Conservation (phyloP, 2,888 invertebrate species). For the Cheilosia variabilis region DNA sequence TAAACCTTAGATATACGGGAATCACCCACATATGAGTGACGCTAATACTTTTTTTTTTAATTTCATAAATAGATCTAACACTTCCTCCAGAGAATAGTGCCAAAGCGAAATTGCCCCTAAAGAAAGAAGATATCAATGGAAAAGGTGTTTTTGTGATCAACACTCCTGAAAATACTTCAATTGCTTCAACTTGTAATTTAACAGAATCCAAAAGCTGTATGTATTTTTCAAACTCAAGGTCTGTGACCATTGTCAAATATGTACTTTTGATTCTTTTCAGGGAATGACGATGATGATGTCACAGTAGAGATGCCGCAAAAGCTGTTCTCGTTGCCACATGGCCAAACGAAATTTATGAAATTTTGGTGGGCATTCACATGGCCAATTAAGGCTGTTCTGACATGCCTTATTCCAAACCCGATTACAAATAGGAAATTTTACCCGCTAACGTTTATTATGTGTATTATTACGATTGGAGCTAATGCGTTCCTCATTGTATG, state of each 20-base stretch:
- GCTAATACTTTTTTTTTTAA: neutral
- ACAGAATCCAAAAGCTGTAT: slow-evolving; percentile 81
- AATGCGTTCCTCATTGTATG: slow-evolving; percentile 95
- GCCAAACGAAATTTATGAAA: slow-evolving; percentile 77
- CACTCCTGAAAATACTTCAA: slow-evolving; percentile 81
- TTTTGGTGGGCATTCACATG: slow-evolving; percentile 89
- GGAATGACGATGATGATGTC: slow-evolving; percentile 78
- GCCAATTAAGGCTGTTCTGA: slow-evolving; percentile 88
- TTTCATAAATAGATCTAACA: slow-evolving; percentile 81
- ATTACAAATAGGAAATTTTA: slow-evolving; percentile 86
- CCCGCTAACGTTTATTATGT: slow-evolving; percentile 92
- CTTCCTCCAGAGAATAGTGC: slow-evolving; percentile 82
- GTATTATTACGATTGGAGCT: slow-evolving; percentile 92
- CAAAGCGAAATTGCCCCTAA: slow-evolving; percentile 82
- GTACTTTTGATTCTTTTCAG: slow-evolving; percentile 66
- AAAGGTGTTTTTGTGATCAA: slow-evolving; percentile 82
- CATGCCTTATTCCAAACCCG: slow-evolving; percentile 89
- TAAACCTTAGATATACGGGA: slow-evolving; percentile 49
- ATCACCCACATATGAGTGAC: neutral
- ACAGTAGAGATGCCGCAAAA: slow-evolving; percentile 78
- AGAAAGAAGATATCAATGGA: slow-evolving; percentile 81
- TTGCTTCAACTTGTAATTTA: slow-evolving; percentile 80
- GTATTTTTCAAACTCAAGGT: slow-evolving; percentile 50
- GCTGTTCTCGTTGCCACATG: slow-evolving; percentile 84
- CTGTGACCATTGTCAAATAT: neutral